A percentile compares a stretch with the other conserved stretches of the same genome.
These are phyloP conservation scores for Gobius niger DNA, from an alignment of 2,113 vertebrate genomes.

Conservation along the genomic window DNA sequence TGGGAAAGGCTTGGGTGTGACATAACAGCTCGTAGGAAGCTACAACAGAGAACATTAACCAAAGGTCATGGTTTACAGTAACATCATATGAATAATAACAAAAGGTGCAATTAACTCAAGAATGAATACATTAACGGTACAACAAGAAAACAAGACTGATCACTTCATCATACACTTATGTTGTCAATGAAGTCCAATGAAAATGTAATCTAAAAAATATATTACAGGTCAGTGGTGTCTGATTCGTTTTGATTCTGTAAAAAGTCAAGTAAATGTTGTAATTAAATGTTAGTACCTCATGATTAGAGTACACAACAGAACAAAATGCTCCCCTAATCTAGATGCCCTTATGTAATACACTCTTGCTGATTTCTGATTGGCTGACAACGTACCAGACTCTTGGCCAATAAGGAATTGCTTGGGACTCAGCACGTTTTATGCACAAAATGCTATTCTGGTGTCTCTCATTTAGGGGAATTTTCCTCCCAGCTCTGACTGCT, in stretches of 20 bases:
- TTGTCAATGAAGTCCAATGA: too few relatives aligned
- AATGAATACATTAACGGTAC: too few relatives aligned
- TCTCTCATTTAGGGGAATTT: constrained; percentile 33
- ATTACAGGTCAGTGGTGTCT: too few relatives aligned
- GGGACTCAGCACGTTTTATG: constrained; percentile 20
- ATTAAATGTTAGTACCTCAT: background rate
- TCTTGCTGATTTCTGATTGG: background rate
- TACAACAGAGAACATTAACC: constrained; percentile 22
- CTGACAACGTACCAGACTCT: constrained; percentile 18
- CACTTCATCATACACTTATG: background rate
- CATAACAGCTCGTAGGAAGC: constrained; percentile 36
- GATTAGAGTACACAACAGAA: background rate
- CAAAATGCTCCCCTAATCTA: too few relatives aligned
- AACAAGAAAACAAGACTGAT: too few relatives aligned
- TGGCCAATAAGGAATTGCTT: constrained; percentile 44
- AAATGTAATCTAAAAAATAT: too few relatives aligned
- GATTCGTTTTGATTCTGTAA: too few relatives aligned
- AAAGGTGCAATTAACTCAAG: too few relatives aligned
- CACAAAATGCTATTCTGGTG: constrained; percentile 44
- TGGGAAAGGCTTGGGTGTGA: constrained; percentile 31
- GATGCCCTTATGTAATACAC: background rate
- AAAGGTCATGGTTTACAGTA: constrained; percentile 7
- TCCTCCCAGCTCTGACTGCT: constrained; percentile 43
- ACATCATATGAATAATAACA: background rate
- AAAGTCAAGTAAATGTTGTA: too few relatives aligned